Percentiles rank a stretch among this genome's conserved stretches.
Evolutionary conservation across 1,140 invertebrate genomes (phyloP).

Genomic region (Drosophila bocqueti): DNA sequence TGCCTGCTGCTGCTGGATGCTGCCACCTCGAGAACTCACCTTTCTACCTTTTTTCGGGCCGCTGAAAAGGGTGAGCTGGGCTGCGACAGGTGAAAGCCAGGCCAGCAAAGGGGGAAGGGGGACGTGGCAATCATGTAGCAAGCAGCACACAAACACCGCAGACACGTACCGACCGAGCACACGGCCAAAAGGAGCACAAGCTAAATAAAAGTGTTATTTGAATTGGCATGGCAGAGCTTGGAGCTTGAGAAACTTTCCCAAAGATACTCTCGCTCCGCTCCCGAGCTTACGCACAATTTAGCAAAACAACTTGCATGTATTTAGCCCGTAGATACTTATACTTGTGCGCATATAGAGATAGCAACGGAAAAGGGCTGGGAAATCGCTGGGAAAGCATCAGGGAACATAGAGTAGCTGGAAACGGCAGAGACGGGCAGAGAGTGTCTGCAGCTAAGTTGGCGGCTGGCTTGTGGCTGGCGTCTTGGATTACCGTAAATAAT

Average conservation of each 20-base stretch:
- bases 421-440: slow-evolving; percentile 8
- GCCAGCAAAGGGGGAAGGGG: slow-evolving; percentile 17
- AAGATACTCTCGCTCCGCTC: slow-evolving; percentile 28
- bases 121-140: slow-evolving; percentile 77
- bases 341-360: slow-evolving; percentile 1
- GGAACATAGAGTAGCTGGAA: slow-evolving; percentile 2
- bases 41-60: slow-evolving; percentile 3
- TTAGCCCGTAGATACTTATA: slow-evolving; percentile 66
- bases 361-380: neutral
- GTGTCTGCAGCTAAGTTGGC: slow-evolving; percentile 66
- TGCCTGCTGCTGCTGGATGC: slow-evolving; percentile 28
- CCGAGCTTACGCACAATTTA: slow-evolving; percentile 80
- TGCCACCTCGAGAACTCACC: slow-evolving; percentile 7
- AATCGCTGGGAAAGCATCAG: neutral
- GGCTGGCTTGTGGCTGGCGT: slow-evolving; percentile 72
- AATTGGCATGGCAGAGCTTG: slow-evolving; percentile 79
- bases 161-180: slow-evolving; percentile 60
- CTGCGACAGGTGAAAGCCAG: slow-evolving; percentile 68
- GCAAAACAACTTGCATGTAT: slow-evolving; percentile 80
- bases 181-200: slow-evolving; percentile 43
- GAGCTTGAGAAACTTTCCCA: slow-evolving; percentile 75
- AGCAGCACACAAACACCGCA: slow-evolving; percentile 67
- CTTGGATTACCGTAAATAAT: slow-evolving; percentile 83
- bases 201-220: slow-evolving; percentile 82
- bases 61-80: slow-evolving; percentile 15